Evolutionary conservation across 2,888 invertebrate genomes (phyloP).

Genomic region (Drosophila anomalipes): DNA sequence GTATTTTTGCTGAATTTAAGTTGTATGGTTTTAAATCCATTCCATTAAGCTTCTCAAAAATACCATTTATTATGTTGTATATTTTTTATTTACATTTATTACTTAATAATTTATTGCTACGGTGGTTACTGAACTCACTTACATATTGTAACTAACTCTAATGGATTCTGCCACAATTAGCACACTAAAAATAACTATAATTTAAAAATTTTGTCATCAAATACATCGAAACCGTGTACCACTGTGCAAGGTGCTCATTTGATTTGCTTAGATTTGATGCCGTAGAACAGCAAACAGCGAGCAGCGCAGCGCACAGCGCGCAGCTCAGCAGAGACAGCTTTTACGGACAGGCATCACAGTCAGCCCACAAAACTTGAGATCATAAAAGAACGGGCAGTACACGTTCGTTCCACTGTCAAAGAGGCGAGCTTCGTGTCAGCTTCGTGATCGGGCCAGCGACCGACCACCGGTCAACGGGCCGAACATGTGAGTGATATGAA

Average conservation of each 20-base stretch:
- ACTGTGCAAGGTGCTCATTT: conserved; percentile 35
- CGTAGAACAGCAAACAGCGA: conserved; percentile 46
- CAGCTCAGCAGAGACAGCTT: conserved; percentile 33
- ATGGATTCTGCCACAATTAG: background rate
- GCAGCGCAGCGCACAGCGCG: background rate
- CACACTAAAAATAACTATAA: background rate
- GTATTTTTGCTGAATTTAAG: background rate
- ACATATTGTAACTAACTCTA: background rate
- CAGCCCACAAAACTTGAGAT: conserved; percentile 34
- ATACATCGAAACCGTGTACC: background rate
- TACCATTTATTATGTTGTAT: background rate
- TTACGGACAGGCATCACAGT: conserved; percentile 40
- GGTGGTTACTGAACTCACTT: background rate
- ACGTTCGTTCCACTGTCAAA: conserved; percentile 36
- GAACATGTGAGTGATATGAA: conserved; percentile 22
- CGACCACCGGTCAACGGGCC: conserved; percentile 37
- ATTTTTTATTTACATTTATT: background rate
- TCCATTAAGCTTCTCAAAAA: too few relatives aligned
- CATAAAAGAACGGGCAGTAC: conserved; percentile 34
- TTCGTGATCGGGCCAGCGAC: conserved; percentile 21
- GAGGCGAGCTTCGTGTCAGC: conserved; percentile 32
- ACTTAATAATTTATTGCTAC: background rate
- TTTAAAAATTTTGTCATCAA: background rate
- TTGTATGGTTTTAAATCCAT: background rate
- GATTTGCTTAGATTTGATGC: conserved; percentile 48